Base-by-base conservation (phyloP, 2,888 invertebrate species). In the Leucophenga montana region DNA sequence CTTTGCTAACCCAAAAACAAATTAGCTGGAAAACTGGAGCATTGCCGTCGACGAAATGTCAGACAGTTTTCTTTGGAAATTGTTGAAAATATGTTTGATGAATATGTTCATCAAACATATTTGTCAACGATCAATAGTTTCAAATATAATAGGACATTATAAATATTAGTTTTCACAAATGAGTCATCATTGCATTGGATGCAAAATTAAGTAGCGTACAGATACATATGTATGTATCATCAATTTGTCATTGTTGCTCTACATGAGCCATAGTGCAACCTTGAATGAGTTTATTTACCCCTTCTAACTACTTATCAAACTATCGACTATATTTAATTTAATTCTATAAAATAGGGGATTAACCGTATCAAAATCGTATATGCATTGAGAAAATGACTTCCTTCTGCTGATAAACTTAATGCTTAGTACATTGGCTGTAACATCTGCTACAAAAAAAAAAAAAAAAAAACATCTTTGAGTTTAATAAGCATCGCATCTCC, bases 401-500 rank as follows among this genome's bases (percentile, higher is more conserved):
- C 46, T 59, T 57, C 56, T n/a, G 18, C 54, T 11, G 39, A 39
- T 39, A 39, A 44, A 48, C 67, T 31, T 62, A 44, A 11, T 39
- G 9, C 11, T 39, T 39, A 5, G 39, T 27, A 3, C 27, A 27
- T 44, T 76, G 76, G 81, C 79, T 72, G 76, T 77, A 78, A 77
- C 83, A 84, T 84, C 84, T 84, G 81, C 73, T 80, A 78, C 72
- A 73, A 46, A 72, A 80, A 82, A 61, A 27, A 39, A 61, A 39
- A 16, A 39, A 61, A 16, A 16, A 14, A 31, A 31, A 33, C 27
- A 77, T 77, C 77, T 76, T 73, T 67, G 76, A 75, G 74, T 68
- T 65, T 71, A 81, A 73, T 71, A 84, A 84, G 84, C 80, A 84
- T 82, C 61, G 20, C 22, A 11, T 39, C 11, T 39, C 39, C 8